A percentile compares a stretch with the other conserved stretches of the same genome.
Conservation (phyloP, 2,797 vertebrate genomes). For the Melopsittacus undulatus region DNA sequence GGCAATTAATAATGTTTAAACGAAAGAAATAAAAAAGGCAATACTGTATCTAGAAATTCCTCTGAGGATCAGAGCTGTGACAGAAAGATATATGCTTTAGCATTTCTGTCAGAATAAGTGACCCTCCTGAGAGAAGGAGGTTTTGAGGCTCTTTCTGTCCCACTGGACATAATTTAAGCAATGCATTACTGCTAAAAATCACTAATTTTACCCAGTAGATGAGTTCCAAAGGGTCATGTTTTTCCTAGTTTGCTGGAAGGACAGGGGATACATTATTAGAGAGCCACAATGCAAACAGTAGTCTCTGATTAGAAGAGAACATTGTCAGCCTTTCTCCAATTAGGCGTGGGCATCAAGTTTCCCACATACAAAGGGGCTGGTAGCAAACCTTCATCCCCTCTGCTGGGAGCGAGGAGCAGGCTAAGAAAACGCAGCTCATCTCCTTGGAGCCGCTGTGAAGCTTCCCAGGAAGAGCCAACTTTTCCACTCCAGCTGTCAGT, state of each 20-base stretch:
- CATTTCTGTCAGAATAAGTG: slow-evolving; percentile 60
- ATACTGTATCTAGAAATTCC: slow-evolving; percentile 58
- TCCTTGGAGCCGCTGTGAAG: neutral
- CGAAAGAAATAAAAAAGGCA: slow-evolving; percentile 43
- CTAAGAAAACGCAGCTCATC: neutral
- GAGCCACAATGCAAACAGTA: neutral
- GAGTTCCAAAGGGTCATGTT: slow-evolving; percentile 44
- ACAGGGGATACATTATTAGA: slow-evolving; percentile 23
- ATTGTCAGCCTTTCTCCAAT: slow-evolving; percentile 20
- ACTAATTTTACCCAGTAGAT: slow-evolving; percentile 47
- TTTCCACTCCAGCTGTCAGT: neutral
- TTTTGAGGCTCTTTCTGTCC: slow-evolving; percentile 63
- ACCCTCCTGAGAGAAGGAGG: slow-evolving; percentile 51
- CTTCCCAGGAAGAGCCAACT: neutral
- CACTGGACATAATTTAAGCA: slow-evolving; percentile 60
- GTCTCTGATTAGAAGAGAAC: slow-evolving; percentile 49
- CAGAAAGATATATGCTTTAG: slow-evolving; percentile 57
- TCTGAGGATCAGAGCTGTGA: slow-evolving; percentile 47
- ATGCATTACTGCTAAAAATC: slow-evolving; percentile 1
- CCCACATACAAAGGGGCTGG: neutral
- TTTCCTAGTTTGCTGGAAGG: neutral
- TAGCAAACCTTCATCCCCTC: neutral
- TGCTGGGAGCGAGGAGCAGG: neutral
- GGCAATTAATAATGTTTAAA: slow-evolving; percentile 71
- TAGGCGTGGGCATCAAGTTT: neutral